phyloP scores from a whole-genome alignment of 2,113 vertebrate genomes.

The Callipepla californica region DNA sequence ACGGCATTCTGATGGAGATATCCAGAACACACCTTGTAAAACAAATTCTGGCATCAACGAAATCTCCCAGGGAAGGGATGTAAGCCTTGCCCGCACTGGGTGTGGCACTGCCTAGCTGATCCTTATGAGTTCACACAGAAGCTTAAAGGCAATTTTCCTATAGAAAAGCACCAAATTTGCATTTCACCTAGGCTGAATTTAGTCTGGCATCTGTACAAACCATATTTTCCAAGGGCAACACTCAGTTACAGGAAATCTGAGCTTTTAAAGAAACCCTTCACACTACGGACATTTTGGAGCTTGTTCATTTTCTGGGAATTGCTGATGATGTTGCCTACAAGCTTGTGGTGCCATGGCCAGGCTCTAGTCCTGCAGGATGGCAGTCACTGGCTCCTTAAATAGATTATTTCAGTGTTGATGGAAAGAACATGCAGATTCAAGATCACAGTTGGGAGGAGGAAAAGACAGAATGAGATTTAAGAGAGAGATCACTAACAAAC shows the following conservation, averaged over 20 bases:
- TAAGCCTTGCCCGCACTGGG: fast-evolving
- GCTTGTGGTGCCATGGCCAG: background rate
- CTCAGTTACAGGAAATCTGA: background rate
- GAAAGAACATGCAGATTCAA: conserved; percentile 48
- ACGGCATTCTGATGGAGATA: background rate
- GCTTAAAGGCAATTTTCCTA: background rate
- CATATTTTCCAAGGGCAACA: background rate
- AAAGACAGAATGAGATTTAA: conserved; percentile 19
- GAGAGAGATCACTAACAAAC: conserved; percentile 27
- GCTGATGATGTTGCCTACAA: conserved; percentile 21
- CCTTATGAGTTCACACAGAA: background rate
- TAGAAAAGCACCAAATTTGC: background rate
- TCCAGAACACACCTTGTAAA: background rate
- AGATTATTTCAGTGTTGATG: conserved; percentile 18
- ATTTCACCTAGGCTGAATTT: background rate
- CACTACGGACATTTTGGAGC: background rate
- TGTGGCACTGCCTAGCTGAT: background rate
- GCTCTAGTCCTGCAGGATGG: background rate
- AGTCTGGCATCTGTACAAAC: background rate
- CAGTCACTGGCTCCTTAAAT: conserved; percentile 42
- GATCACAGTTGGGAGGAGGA: conserved; percentile 19
- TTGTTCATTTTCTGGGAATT: background rate
- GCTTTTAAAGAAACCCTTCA: background rate
- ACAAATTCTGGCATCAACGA: background rate
- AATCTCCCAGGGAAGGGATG: background rate